Evolutionary conservation across 2,113 vertebrate species (phyloP).

Genomic region (Antechinus flavipes): DNA sequence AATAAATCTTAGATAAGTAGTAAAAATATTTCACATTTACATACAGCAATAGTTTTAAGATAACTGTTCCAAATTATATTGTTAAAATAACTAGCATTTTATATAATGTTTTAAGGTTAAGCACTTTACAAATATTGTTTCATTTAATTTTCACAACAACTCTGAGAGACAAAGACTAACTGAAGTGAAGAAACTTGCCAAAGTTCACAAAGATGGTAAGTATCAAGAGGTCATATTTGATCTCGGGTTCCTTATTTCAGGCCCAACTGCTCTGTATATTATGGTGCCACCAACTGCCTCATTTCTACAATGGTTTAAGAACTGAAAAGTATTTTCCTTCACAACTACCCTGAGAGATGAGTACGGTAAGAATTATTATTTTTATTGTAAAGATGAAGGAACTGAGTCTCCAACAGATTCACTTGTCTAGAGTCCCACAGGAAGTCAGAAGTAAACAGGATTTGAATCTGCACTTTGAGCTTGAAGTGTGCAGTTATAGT

Average conservation of each 20-base stretch:
- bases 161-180: neutral
- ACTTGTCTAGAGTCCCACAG: neutral
- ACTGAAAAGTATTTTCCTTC: neutral
- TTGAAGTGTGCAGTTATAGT: neutral
- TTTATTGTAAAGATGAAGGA: neutral
- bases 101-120: neutral
- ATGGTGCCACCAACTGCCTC: neutral
- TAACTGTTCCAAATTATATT: neutral
- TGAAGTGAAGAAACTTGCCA: neutral
- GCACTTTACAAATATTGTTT: neutral
- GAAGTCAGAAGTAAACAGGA: neutral
- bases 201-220: neutral
- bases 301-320: neutral
- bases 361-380: neutral
- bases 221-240: neutral
- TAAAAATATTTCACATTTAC: neutral
- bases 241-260: neutral
- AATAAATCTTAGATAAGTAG: neutral
- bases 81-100: neutral
- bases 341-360: neutral
- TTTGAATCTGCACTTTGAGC: neutral
- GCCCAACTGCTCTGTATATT: neutral
- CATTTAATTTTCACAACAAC: neutral
- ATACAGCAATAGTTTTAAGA: neutral
- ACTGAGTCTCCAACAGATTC: neutral